Base-by-base conservation (phyloP, 2,888 invertebrate species). In the Galerucella nymphaeae region DNA sequence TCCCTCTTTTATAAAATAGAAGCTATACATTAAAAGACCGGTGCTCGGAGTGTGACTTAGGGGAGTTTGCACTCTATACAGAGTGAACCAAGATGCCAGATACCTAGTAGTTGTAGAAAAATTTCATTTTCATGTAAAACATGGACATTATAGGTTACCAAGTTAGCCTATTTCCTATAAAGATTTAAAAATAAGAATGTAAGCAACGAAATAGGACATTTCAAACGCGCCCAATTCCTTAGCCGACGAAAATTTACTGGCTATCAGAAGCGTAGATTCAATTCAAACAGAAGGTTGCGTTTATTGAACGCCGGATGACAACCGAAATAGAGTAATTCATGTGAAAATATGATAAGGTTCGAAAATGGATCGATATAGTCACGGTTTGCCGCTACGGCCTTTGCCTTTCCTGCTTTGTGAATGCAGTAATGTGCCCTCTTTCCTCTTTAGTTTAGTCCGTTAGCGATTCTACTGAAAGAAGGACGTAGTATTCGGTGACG, bases 331-430 rank as follows among this genome's bases (percentile, higher is more conserved):
- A 83, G 79, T 82, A 83, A 83, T 82, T 82, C 84, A 84, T 84
- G 84, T 84, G 83, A 82, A 83, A 84, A 83, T 77, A 79, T 80
- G 84, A 84, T 84, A 84, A 84, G 83, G 80, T 81, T 73, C 69
- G 77, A 77, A 78, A 74, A 74, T 75, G 79, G 82, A 84, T 84
- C 84, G 83, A 84, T 84, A 38, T 38, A 84, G 81, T 80, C 80
- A 81, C 79, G 80, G 77, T 80, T 83, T 77, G 77, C 77, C 72
- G 45, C 69, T 57, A 50, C 70, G 68, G 71, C 50, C 68, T 53
- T 67, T 50, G 71, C 50, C 68, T 53, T 67, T 50, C 62, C 53
- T 30, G 69, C 70, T 66, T 69, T 77, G 81, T 38, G 5, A 38
- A 82, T 82, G 79, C 79, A 77, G 79, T 81, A 82, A 82, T 79